phyloP scores from a whole-genome alignment of 2,888 invertebrate genomes.

The Iphiclides podalirius region DNA sequence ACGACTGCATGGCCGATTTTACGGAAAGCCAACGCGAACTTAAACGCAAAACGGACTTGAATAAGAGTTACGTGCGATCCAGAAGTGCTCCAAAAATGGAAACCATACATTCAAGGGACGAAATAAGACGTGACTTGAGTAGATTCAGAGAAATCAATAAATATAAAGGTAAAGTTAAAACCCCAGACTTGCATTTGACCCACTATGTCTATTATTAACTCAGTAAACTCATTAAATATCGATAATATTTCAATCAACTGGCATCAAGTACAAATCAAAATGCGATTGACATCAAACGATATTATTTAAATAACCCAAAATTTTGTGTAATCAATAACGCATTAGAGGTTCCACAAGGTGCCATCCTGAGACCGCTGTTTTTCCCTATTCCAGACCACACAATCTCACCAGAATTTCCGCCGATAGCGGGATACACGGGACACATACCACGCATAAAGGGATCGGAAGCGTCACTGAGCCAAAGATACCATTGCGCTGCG shows the following conservation, averaged over 20 bases:
- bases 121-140: slow-evolving; percentile 71
- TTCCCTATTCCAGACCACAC: slow-evolving; percentile 76
- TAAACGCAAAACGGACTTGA: slow-evolving; percentile 61
- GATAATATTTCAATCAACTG: no score
- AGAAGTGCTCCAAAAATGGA: slow-evolving; percentile 80
- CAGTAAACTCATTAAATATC: background rate
- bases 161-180: slow-evolving; percentile 66
- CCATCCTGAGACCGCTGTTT: background rate
- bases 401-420: slow-evolving; percentile 84
- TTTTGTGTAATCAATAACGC: no score
- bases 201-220: background rate
- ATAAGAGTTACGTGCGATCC: slow-evolving; percentile 67
- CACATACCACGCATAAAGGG: slow-evolving; percentile 85
- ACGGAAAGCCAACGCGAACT: slow-evolving; percentile 66
- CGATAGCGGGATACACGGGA: slow-evolving; percentile 87
- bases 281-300: no score
- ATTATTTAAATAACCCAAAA: no score
- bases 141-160: slow-evolving; percentile 76
- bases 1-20: slow-evolving; percentile 81
- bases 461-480: slow-evolving; percentile 84
- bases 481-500: slow-evolving; percentile 84
- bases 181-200: background rate
- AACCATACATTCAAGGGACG: slow-evolving; percentile 77
- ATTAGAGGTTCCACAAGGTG: background rate
- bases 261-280: no score